Conservation (phyloP, 1,140 invertebrate genomes). For the Bombus superbus region DNA sequence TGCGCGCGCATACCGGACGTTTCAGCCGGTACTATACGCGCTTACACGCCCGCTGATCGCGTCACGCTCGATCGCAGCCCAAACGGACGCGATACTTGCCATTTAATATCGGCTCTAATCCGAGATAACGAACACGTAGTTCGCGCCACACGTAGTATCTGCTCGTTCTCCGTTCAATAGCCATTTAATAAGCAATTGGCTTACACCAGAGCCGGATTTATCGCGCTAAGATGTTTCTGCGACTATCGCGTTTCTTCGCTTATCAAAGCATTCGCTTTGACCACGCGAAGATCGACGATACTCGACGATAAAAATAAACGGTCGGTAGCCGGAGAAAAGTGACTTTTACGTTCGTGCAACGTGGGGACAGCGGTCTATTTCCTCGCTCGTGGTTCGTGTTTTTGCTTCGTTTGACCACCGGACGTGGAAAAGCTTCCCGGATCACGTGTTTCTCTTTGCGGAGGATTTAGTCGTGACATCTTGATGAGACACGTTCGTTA, state of each 20-base stretch:
- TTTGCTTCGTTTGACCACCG: neutral
- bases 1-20: conserved; percentile 1
- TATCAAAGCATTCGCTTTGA: neutral
- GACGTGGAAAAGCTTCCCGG: too few relatives aligned
- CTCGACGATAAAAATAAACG: neutral
- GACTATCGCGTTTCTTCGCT: neutral
- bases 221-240: neutral
- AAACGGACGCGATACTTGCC: neutral
- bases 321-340: neutral
- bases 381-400: neutral
- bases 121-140: neutral
- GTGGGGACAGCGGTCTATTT: neutral
- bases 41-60: conserved; percentile 18
- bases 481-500: neutral
- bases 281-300: neutral
- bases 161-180: conserved; percentile 10
- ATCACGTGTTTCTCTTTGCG: neutral
- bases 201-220: neutral
- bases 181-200: neutral
- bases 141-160: neutral
- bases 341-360: neutral
- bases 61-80: conserved; percentile 9
- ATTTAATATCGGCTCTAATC: conserved; percentile 44
- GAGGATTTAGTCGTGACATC: neutral
- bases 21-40: conserved; percentile 25